Base-by-base conservation (phyloP, 2,113 vertebrate species). In the Climacteris rufus region DNA sequence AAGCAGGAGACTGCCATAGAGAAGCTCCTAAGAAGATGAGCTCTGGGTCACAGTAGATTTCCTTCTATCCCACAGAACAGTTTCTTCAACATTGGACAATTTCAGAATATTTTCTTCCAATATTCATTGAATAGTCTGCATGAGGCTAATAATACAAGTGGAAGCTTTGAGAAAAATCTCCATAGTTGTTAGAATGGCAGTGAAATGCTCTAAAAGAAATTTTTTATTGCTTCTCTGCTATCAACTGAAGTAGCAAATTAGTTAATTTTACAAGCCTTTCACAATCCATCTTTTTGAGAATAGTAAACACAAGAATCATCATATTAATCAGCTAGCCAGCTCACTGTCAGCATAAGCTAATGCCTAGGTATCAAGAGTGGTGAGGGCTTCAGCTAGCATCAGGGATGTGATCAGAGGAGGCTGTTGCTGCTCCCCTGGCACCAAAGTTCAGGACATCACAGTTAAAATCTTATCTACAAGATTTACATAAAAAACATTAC, bases 201-300 rank as follows among this genome's bases (percentile, higher is more conserved):
- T 70, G 70, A 92, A 87, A 84, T 84, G 49, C 28, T 79, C 3
- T 25, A 39, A 71, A 95, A 52, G 31, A 82, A 37, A 65, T 53
- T 76, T 87, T 87, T 95, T 95, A 91, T 75, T 39, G 69, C 37
- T 89, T 87, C 66, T 50, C 63, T 95, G 65, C 69, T 86, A 84
- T 71, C 57, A 90, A 33, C 25, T 89, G 87, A 94, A 92, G 49
- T 69, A 92, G 69, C 40, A 87, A 87, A 91, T 78, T 66, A 82
- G 78, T 88, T 87, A 75, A 64, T 94, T 94, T 91, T 88, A 86
- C 0, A 4, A 83, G 64, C 63, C 47, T 71, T 84, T 93, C 28
- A 83, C 31, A 83, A 68, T 83, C 20, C 53, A 91, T 47, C 9
- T 87, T 91, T 72, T 65, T 78, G 52, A 89, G 63, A 80, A 68